Percentiles rank a stretch among this genome's conserved stretches.
These are phyloP conservation scores for Carpatolechia fugitivella DNA, from an alignment of 2,888 invertebrate species.

Conservation along the genomic window DNA sequence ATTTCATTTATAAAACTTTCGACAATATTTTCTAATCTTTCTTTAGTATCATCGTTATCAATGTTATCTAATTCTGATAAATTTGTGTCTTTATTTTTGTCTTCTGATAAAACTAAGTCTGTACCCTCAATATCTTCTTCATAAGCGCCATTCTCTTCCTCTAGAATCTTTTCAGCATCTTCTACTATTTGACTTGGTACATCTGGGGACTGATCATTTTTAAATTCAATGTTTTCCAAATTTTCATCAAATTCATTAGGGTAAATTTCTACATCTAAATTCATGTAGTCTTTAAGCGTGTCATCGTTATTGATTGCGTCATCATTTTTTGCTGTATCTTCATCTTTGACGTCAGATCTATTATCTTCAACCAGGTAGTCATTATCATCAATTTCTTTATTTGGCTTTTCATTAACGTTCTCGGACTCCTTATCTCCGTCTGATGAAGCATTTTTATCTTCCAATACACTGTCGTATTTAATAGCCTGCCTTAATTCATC, in stretches of 20 bases:
- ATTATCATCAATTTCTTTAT: constrained; percentile 16
- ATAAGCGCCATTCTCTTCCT: constrained; percentile 3
- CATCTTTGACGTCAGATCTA: constrained; percentile 30
- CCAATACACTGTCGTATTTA: too few relatives aligned
- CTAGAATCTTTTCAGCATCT: constrained; percentile 16
- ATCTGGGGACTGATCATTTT: constrained; percentile 3
- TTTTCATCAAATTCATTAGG: neutral
- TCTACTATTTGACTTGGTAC: neutral
- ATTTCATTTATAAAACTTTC: neutral
- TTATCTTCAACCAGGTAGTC: constrained; percentile 63
- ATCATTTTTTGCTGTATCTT: neutral
- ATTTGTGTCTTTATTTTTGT: too few relatives aligned
- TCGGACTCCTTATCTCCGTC: constrained; percentile 3
- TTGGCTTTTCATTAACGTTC: constrained; percentile 15
- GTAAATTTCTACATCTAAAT: constrained; percentile 10
- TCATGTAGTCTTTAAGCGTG: constrained; percentile 21
- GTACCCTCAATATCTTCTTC: constrained; percentile 15
- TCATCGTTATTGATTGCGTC: constrained; percentile 12
- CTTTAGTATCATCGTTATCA: neutral
- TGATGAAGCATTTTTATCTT: too few relatives aligned
- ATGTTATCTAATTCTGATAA: too few relatives aligned
- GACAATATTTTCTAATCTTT: neutral
- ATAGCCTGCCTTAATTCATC: too few relatives aligned
- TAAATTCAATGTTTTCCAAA: neutral
- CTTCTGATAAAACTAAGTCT: neutral